These are phyloP conservation scores for Pyrgus malvae DNA, from an alignment of 2,888 invertebrate species.

Conservation along the genomic window DNA sequence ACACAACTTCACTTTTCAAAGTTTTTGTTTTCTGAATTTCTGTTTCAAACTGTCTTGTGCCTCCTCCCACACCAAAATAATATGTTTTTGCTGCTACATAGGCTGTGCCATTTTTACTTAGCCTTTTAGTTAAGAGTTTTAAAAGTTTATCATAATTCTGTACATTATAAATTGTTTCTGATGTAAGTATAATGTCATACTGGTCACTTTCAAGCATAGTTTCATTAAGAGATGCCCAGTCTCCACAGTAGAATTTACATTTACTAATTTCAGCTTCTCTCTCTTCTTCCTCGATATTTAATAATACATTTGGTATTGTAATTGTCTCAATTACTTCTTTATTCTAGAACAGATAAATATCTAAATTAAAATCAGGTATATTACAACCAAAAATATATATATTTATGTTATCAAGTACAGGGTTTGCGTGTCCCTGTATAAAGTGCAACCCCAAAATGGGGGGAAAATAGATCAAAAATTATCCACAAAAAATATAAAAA, in stretches of 20 bases:
- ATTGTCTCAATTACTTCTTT: constrained; percentile 88
- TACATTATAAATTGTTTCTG: constrained; percentile 96
- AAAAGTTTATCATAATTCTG: constrained; percentile 90
- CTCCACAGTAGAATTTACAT: constrained; percentile 86
- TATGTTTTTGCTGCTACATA: constrained; percentile 94
- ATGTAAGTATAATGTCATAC: constrained; percentile 93
- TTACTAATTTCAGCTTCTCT: constrained; percentile 49
- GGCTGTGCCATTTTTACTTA: constrained; percentile 83
- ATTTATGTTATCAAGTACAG: no score
- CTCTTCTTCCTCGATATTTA: constrained; percentile 82
- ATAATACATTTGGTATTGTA: constrained; percentile 91
- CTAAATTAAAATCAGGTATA: neutral
- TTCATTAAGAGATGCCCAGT: constrained; percentile 85
- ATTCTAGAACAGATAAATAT: constrained; percentile 84
- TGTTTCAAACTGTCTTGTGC: constrained; percentile 88
- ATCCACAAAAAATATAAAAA: no score
- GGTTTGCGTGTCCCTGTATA: no score
- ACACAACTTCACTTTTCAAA: constrained; percentile 82
- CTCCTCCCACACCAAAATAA: constrained; percentile 98
- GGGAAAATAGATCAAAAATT: no score
- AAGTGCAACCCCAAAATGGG: no score
- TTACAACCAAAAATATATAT: neutral
- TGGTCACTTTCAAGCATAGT: constrained; percentile 61
- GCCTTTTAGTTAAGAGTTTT: constrained; percentile 83
- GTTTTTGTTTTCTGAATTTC: constrained; percentile 76